phyloP scores from a whole-genome alignment of 1,140 invertebrate genomes.

The Brachionus rotundiformis region DNA sequence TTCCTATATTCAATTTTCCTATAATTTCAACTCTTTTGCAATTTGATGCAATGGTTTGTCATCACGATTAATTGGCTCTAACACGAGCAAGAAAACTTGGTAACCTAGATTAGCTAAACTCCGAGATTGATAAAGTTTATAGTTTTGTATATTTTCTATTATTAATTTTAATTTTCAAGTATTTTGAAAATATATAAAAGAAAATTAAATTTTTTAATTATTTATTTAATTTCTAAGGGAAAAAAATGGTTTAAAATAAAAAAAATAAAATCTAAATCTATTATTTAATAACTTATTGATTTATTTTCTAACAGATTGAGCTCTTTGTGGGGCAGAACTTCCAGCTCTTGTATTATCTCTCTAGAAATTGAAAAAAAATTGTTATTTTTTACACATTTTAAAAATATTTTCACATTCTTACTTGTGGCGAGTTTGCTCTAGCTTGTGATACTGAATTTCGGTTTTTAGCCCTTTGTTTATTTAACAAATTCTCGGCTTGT shows the following conservation, averaged over 20 bases:
- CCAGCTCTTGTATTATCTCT: background rate
- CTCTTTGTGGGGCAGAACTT: background rate
- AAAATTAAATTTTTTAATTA: background rate
- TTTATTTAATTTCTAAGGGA: background rate
- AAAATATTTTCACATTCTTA: background rate
- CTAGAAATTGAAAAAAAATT: background rate
- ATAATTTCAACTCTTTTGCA: too few relatives aligned
- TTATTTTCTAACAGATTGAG: slow-evolving; percentile 1
- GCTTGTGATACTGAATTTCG: slow-evolving; percentile 71
- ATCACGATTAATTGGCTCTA: too few relatives aligned
- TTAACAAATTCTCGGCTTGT: slow-evolving; percentile 91
- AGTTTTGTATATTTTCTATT: too few relatives aligned
- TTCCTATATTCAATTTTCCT: too few relatives aligned
- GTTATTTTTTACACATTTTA: background rate
- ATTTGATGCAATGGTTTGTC: too few relatives aligned
- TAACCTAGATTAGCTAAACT: too few relatives aligned
- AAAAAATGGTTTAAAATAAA: background rate
- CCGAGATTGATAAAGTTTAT: too few relatives aligned
- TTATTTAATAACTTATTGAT: background rate
- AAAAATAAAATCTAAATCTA: too few relatives aligned
- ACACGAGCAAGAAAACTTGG: too few relatives aligned
- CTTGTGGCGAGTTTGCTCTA: background rate
- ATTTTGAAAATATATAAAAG: too few relatives aligned
- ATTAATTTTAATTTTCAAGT: too few relatives aligned
- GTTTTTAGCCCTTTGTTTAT: slow-evolving; percentile 93